phyloP scores from a whole-genome alignment of 1,140 invertebrate species.

The Pachyrhynchus sulphureomaculatus region DNA sequence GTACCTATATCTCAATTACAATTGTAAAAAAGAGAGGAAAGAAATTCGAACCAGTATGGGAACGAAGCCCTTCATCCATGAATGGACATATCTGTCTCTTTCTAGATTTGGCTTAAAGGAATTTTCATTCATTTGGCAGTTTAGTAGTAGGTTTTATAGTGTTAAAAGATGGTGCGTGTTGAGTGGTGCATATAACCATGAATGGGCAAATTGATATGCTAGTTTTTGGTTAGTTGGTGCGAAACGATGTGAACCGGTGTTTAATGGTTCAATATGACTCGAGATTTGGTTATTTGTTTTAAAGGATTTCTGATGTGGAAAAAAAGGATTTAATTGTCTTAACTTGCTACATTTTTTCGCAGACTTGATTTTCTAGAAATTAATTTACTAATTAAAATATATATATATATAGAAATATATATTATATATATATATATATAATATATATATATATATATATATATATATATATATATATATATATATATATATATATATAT shows the following conservation, averaged over 20 bases:
- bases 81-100: slow-evolving; percentile 22
- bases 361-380: no score
- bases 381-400: no score
- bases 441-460: no score
- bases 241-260: not conserved
- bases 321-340: not conserved
- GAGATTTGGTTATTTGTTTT: not conserved
- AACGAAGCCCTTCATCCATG: slow-evolving; percentile 44
- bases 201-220: not conserved
- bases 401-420: no score
- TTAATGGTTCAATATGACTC: not conserved
- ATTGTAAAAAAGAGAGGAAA: slow-evolving; percentile 18
- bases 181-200: slow-evolving; percentile 1
- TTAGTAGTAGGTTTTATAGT: not conserved
- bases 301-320: not conserved
- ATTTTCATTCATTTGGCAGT: slow-evolving; percentile 20
- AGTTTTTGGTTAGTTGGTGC: slow-evolving; percentile 8
- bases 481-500: no score
- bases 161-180: slow-evolving; percentile 5
- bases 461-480: no score
- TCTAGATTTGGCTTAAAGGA: slow-evolving; percentile 20
- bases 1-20: slow-evolving; percentile 30
- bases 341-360: no score
- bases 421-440: no score
- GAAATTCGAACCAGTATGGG: slow-evolving; percentile 31